Conservation (phyloP, 2,797 vertebrate species). For the Poecilia wingei region DNA sequence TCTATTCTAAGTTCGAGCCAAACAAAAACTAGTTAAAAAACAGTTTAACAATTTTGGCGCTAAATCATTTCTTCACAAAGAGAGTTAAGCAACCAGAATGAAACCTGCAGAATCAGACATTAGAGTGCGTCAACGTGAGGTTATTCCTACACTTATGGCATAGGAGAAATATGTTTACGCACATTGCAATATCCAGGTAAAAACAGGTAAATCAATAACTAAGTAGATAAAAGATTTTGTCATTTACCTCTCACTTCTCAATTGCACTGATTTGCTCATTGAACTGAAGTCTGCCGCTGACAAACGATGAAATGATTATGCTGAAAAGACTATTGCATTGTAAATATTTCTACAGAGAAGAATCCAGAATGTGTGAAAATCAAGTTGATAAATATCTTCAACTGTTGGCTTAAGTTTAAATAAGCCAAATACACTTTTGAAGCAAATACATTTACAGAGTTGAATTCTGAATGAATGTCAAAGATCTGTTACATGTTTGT, state of each 20-base stretch:
- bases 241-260: background rate
- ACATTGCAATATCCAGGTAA: background rate
- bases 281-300: background rate
- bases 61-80: constrained; percentile 6
- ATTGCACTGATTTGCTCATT: background rate
- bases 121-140: background rate
- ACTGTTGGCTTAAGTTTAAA: background rate
- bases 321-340: background rate
- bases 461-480: background rate
- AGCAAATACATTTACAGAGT: background rate
- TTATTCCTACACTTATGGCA: background rate
- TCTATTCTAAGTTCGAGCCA: constrained; percentile 28
- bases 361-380: background rate
- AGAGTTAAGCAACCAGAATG: background rate
- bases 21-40: constrained; percentile 29
- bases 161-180: background rate
- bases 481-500: background rate
- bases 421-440: background rate
- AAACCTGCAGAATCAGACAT: background rate
- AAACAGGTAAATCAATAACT: background rate
- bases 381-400: background rate
- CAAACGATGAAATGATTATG: background rate
- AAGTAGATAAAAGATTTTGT: background rate
- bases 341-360: background rate
- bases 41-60: constrained; percentile 2